These are phyloP conservation scores for Noctua janthe DNA, from an alignment of 2,888 invertebrate genomes.

Conservation along the genomic window DNA sequence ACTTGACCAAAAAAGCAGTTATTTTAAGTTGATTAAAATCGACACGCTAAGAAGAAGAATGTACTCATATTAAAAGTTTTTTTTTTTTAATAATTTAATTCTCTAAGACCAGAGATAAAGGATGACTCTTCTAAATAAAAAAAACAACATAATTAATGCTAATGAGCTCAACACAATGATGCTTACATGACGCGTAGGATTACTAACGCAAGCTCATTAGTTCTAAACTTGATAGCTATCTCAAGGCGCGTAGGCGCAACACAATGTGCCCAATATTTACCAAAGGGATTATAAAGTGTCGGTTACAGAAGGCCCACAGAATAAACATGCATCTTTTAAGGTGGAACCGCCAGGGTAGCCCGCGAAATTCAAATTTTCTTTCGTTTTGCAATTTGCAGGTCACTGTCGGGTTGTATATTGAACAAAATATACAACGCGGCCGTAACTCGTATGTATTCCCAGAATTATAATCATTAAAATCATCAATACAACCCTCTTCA, in stretches of 20 bases:
- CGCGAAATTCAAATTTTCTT: no score
- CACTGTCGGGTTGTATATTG: no score
- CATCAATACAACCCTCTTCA: no score
- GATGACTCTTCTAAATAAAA: background rate
- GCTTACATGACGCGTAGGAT: conserved; percentile 61
- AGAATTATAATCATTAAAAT: no score
- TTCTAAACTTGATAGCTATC: conserved; percentile 59
- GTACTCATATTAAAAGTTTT: background rate
- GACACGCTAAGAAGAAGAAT: background rate
- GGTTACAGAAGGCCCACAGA: conserved; percentile 34
- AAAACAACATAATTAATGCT: conserved; percentile 29
- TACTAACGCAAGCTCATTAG: conserved; percentile 65
- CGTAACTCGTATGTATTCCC: no score
- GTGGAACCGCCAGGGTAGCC: no score
- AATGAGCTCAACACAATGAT: conserved; percentile 42
- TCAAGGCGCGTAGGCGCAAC: conserved; percentile 65
- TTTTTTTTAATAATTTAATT: background rate
- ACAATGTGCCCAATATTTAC: conserved; percentile 59
- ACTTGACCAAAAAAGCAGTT: background rate
- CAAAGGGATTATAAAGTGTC: background rate
- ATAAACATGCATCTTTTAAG: background rate
- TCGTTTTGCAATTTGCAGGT: no score
- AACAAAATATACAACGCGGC: no score
- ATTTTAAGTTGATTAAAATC: background rate
- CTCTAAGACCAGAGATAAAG: background rate